A percentile compares a stretch with the other conserved stretches of the same genome.
These are phyloP conservation scores for Sinocyclocheilus grahami DNA, from an alignment of 2,113 vertebrate species.

Conservation along the genomic window DNA sequence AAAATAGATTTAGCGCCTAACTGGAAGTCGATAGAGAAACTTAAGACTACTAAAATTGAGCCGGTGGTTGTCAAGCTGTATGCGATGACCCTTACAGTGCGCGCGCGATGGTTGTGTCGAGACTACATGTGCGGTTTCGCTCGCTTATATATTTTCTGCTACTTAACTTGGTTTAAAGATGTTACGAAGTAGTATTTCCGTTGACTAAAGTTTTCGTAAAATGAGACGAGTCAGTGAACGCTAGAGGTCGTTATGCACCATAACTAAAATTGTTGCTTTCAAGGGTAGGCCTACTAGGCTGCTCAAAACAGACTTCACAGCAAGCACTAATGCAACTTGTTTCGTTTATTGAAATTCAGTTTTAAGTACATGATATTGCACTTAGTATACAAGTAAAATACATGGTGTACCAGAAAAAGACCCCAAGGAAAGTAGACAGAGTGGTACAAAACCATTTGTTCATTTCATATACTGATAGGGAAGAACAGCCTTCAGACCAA, in stretches of 20 bases:
- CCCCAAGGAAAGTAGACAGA: neutral
- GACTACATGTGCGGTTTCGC: neutral
- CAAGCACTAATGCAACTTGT: slow-evolving; percentile 21
- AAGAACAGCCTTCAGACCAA: neutral
- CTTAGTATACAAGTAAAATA: neutral
- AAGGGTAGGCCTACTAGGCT: neutral
- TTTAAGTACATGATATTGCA: slow-evolving; percentile 43
- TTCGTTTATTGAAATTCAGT: slow-evolving; percentile 52
- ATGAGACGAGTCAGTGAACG: neutral
- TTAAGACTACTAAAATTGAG: no score
- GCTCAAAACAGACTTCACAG: neutral
- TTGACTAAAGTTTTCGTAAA: neutral
- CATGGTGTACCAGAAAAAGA: neutral
- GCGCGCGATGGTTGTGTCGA: neutral
- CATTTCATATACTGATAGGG: neutral
- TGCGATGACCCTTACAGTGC: neutral
- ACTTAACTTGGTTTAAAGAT: no score
- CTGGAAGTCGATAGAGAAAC: no score
- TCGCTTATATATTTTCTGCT: neutral
- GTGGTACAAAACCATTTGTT: neutral
- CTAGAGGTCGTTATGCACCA: slow-evolving; percentile 6
- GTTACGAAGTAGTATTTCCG: no score
- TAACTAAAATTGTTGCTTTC: neutral
- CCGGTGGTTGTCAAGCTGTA: neutral
- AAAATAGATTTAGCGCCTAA: neutral